These are phyloP conservation scores for Dipodomys stephensi DNA, from an alignment of 2,113 vertebrate genomes.

Conservation along the genomic window DNA sequence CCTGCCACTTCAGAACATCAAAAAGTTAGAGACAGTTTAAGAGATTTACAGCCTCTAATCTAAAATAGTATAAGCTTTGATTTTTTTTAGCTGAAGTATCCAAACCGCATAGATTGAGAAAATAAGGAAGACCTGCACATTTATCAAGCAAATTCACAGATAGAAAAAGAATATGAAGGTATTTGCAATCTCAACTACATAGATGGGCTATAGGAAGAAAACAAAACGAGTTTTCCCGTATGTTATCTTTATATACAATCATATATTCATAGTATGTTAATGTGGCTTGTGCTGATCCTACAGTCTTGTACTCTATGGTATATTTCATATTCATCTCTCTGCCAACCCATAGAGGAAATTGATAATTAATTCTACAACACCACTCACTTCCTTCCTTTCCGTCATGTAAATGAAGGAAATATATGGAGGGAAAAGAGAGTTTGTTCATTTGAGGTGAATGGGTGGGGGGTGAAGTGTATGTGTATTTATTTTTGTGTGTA, in stretches of 20 bases:
- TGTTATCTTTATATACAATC: background rate
- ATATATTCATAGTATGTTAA: background rate
- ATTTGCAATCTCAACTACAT: background rate
- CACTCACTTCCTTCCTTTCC: conserved; percentile 20
- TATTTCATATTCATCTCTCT: conserved; percentile 61
- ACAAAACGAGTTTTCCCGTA: background rate
- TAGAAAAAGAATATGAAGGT: background rate
- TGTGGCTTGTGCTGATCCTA: background rate
- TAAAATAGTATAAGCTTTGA: background rate
- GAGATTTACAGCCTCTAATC: background rate
- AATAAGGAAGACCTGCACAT: background rate
- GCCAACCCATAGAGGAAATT: conserved; percentile 51
- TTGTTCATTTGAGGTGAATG: conserved; percentile 35
- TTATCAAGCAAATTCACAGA: background rate
- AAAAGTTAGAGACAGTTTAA: conserved; percentile 55
- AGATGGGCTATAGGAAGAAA: conserved; percentile 7
- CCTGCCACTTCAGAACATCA: conserved; percentile 34
- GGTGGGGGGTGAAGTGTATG: no score
- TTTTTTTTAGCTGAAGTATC: background rate
- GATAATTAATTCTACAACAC: conserved; percentile 59
- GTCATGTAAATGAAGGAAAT: conserved; percentile 75
- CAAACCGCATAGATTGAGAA: background rate
- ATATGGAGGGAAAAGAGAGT: conserved; percentile 38
- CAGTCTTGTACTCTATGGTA: conserved; percentile 35
- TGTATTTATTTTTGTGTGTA: background rate